Percentiles rank a stretch among this genome's conserved stretches.
Conservation (phyloP, 2,888 invertebrate genomes). For the Norana najaformis region DNA sequence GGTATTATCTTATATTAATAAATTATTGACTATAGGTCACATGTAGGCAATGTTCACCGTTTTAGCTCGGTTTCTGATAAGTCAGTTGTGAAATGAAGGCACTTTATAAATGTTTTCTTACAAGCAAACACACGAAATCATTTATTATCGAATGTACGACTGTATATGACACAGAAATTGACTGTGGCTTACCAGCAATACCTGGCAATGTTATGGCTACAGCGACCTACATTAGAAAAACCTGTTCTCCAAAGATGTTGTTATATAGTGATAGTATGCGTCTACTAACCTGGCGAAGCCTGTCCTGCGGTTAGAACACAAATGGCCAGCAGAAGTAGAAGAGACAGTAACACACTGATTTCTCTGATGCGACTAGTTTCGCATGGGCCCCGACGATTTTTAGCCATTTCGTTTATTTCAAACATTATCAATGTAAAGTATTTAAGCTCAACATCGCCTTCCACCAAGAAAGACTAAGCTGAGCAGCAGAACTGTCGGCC, state of each 20-base stretch:
- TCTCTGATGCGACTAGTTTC: background rate
- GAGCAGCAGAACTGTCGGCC: background rate
- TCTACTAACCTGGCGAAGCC: constrained; percentile 27
- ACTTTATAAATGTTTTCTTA: background rate
- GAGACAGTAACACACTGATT: background rate
- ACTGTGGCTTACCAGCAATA: no score
- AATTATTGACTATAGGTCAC: no score
- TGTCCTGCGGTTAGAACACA: constrained; percentile 25
- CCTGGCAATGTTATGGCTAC: background rate
- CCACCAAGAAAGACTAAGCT: background rate
- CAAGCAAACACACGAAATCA: background rate
- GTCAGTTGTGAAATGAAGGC: background rate
- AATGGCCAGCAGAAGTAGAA: constrained; percentile 29
- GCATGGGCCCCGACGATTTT: background rate
- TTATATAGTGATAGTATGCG: background rate
- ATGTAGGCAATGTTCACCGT: background rate
- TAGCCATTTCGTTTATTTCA: background rate
- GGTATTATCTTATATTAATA: no score
- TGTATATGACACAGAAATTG: no score
- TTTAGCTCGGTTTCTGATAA: background rate
- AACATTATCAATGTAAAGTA: background rate
- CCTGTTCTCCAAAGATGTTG: background rate
- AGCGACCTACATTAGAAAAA: background rate
- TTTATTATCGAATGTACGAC: no score
- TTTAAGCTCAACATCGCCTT: background rate